Percentiles rank a stretch among this genome's conserved stretches.
Conservation (phyloP, 53 echinoderm and acorn worm species). For the Echinometra lucunter region DNA sequence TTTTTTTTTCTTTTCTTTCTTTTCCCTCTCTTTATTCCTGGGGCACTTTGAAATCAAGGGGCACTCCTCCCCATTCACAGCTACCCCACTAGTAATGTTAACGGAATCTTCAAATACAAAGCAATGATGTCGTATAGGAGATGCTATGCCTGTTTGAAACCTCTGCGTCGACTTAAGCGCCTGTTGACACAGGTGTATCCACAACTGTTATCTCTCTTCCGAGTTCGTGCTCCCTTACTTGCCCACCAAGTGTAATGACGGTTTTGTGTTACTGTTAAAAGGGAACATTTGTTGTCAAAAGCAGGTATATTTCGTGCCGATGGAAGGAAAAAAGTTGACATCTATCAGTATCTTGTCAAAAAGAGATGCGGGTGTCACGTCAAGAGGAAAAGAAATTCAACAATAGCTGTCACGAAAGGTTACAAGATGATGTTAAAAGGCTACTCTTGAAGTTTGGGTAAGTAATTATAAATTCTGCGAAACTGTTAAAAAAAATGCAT, state of each 20-base stretch:
- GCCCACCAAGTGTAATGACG: constrained; percentile 3
- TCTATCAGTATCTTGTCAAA: neutral
- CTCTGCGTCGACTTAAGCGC: neutral
- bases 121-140: neutral
- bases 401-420: neutral
- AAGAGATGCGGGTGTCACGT: neutral
- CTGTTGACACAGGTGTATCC: constrained; percentile 32
- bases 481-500: neutral
- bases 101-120: neutral
- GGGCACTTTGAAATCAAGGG: no score
- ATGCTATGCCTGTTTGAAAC: neutral
- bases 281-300: neutral
- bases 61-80: neutral
- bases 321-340: neutral
- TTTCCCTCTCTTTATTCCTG: no score
- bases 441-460: neutral
- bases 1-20: no score
- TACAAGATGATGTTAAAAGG: neutral
- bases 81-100: neutral
- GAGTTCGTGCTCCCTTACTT: constrained; percentile 34
- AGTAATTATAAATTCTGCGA: neutral
- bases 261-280: constrained; percentile 50
- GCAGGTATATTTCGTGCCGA: neutral
- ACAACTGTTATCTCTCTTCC: neutral
- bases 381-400: neutral